Evolutionary conservation across 1,140 invertebrate species (phyloP).

Genomic region (Aphelinus atriplicis): DNA sequence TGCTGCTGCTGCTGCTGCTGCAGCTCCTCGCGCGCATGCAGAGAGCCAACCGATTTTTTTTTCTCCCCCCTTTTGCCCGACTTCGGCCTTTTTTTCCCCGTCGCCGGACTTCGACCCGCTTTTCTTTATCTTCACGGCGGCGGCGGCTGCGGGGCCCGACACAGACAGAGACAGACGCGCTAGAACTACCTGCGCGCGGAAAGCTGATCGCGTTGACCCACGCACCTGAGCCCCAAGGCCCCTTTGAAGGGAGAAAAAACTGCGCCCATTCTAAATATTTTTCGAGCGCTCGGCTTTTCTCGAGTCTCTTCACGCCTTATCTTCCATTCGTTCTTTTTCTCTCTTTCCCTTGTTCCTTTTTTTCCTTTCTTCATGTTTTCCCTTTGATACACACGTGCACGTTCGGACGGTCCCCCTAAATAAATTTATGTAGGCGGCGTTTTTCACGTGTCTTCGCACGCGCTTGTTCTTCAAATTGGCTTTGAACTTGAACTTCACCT

Average conservation of each 20-base stretch:
- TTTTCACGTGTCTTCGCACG: background rate
- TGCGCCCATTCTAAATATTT: no score
- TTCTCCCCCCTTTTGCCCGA: background rate
- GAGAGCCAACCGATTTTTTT: slow-evolving; percentile 2
- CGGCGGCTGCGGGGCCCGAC: background rate
- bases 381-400: background rate
- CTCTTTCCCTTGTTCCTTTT: background rate
- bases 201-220: no score
- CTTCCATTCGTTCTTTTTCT: background rate
- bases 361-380: background rate
- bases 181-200: no score
- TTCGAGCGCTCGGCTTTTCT: background rate
- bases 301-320: slow-evolving; percentile 5
- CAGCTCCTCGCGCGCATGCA: no score
- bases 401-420: background rate
- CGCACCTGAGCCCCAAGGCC: no score
- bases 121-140: background rate
- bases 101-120: background rate
- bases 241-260: no score
- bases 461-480: slow-evolving; percentile 6
- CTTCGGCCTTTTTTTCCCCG: no score
- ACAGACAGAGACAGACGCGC: no score
- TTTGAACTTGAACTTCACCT: background rate
- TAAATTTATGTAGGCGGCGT: slow-evolving; percentile 21
- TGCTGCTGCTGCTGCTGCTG: background rate